These are phyloP conservation scores for Eptesicus fuscus DNA, from an alignment of 2,113 vertebrate species.

Conservation along the genomic window DNA sequence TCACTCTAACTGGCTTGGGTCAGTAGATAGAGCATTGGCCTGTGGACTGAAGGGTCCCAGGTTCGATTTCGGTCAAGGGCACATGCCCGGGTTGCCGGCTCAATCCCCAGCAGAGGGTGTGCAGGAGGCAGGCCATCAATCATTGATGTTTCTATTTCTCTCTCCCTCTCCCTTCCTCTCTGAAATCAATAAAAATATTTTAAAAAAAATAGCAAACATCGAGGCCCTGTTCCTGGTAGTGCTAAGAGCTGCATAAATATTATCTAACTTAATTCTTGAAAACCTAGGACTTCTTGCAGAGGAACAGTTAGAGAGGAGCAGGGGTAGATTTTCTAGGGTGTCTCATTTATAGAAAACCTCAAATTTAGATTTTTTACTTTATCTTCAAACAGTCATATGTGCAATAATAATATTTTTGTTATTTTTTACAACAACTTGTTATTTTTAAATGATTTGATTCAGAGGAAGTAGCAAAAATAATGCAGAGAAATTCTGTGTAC, in stretches of 20 bases:
- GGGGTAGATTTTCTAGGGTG: background rate
- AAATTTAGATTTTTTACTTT: background rate
- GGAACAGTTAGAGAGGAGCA: background rate
- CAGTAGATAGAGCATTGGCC: too few relatives aligned
- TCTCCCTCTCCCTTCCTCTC: too few relatives aligned
- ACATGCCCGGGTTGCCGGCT: too few relatives aligned
- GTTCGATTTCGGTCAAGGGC: too few relatives aligned
- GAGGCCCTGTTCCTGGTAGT: background rate
- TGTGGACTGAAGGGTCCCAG: too few relatives aligned
- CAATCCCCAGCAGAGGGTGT: too few relatives aligned
- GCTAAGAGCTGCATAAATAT: background rate
- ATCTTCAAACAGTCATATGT: background rate
- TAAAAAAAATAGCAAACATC: background rate
- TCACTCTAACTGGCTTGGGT: too few relatives aligned
- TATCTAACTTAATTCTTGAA: background rate
- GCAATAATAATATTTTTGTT: background rate
- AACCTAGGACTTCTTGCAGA: background rate
- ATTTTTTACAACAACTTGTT: slow-evolving; percentile 12
- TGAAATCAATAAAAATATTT: background rate
- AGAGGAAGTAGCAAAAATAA: slow-evolving; percentile 25
- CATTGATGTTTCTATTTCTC: too few relatives aligned
- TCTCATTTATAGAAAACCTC: background rate
- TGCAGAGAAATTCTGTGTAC: background rate
- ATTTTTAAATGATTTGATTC: slow-evolving; percentile 31
- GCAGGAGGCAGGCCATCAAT: too few relatives aligned